phyloP scores from a whole-genome alignment of 2,113 vertebrate genomes.

The Centropus bengalensis region DNA sequence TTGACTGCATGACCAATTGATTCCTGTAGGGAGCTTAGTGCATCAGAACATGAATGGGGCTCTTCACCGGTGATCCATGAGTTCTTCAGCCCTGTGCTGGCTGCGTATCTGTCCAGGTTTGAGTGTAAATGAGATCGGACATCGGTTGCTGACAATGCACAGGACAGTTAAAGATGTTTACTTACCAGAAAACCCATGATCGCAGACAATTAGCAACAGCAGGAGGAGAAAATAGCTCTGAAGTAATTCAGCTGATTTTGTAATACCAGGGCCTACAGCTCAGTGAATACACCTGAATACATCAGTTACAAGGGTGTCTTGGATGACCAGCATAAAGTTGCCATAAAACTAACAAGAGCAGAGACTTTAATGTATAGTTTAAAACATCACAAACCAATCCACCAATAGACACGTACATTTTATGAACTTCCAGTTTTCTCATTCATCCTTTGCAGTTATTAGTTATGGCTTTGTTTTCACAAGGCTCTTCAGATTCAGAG shows the following conservation, averaged over 20 bases:
- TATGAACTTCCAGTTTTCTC: neutral
- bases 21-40: neutral
- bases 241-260: neutral
- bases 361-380: neutral
- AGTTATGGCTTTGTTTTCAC: neutral
- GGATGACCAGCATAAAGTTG: neutral
- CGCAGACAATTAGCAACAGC: neutral
- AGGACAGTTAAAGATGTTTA: neutral
- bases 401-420: neutral
- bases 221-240: neutral
- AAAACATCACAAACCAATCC: neutral
- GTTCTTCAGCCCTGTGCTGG: fast-evolving
- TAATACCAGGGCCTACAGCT: too few relatives aligned
- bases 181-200: neutral
- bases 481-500: neutral
- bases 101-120: neutral
- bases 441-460: neutral
- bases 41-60: fast-evolving
- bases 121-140: neutral
- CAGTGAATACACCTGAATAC: too few relatives aligned
- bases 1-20: neutral
- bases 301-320: neutral
- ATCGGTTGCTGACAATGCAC: neutral
- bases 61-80: neutral
- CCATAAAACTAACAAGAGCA: neutral